phyloP scores from a whole-genome alignment of 2,113 vertebrate species.

The Tyto alba region DNA sequence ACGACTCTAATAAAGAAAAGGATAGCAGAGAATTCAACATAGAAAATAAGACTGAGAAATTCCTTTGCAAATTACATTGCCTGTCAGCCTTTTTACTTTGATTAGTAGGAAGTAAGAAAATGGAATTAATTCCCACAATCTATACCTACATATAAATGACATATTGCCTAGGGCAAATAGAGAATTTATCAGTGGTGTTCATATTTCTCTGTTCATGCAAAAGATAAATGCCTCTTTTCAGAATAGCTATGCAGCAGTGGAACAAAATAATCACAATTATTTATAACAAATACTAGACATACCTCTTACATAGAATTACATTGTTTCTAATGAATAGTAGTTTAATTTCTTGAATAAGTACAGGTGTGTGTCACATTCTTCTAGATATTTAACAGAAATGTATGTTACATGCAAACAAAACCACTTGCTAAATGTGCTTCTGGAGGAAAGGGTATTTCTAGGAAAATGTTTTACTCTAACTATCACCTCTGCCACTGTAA shows the following conservation, averaged over 20 bases:
- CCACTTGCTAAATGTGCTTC: not conserved
- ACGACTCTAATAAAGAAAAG: not conserved
- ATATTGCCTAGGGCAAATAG: not conserved
- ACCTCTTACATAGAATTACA: not conserved
- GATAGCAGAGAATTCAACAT: not conserved
- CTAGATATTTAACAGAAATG: not conserved
- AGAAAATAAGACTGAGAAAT: not conserved
- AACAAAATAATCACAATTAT: not conserved
- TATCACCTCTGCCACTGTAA: not conserved
- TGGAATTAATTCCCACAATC: not conserved
- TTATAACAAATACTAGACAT: not conserved
- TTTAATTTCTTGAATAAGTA: not conserved
- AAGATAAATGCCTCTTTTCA: not conserved
- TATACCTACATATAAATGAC: not conserved
- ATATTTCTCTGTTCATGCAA: not conserved
- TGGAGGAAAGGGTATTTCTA: constrained; percentile 16
- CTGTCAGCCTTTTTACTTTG: not conserved
- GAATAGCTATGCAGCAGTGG: not conserved
- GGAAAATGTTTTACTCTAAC: not conserved
- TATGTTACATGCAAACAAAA: not conserved
- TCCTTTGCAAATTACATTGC: not conserved
- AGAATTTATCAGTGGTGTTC: not conserved
- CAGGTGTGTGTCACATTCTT: not conserved
- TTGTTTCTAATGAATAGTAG: not conserved
- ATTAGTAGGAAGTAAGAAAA: not conserved